Percentiles rank a stretch among this genome's conserved stretches.
Evolutionary conservation across 2,113 vertebrate species (phyloP).

Genomic region (Sisor rabdophorus): DNA sequence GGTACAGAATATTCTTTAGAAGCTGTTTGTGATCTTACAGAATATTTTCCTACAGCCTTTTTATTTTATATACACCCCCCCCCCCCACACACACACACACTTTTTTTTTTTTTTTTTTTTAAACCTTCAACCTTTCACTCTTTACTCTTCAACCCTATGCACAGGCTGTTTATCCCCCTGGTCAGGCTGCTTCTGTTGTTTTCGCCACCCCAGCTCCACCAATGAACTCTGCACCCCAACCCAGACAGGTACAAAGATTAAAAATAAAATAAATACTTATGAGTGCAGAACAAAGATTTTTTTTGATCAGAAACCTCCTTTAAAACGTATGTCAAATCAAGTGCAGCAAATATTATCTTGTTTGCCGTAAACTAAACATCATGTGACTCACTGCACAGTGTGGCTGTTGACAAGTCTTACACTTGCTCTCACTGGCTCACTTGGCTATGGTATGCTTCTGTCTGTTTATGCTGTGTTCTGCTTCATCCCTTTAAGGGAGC

Average conservation of each 20-base stretch:
- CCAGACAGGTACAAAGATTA: slow-evolving; percentile 81
- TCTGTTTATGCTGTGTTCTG: slow-evolving; percentile 41
- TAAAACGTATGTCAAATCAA: not conserved
- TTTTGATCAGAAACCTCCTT: too few species aligned
- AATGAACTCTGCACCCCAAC: slow-evolving; percentile 96
- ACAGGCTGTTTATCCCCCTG: slow-evolving; percentile 84
- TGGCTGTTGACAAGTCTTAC: not conserved
- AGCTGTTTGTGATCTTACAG: not conserved
- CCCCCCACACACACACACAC: too few species aligned
- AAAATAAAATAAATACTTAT: too few species aligned
- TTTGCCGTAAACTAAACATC: not conserved
- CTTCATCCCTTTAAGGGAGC: slow-evolving; percentile 37
- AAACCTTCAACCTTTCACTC: not conserved
- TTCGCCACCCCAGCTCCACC: slow-evolving; percentile 87
- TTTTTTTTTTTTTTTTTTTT: not conserved
- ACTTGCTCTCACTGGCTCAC: not conserved
- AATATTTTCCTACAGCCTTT: not conserved
- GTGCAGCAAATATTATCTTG: not conserved
- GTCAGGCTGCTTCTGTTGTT: slow-evolving; percentile 88
- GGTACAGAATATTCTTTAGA: too few species aligned
- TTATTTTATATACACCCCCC: too few species aligned
- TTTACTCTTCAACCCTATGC: slow-evolving; percentile 17
- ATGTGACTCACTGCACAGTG: not conserved
- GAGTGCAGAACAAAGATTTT: too few species aligned
- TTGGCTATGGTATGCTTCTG: slow-evolving; percentile 11